These are phyloP conservation scores for Neoscelio sp. DNA, from an alignment of 2,888 invertebrate species.

Conservation along the genomic window DNA sequence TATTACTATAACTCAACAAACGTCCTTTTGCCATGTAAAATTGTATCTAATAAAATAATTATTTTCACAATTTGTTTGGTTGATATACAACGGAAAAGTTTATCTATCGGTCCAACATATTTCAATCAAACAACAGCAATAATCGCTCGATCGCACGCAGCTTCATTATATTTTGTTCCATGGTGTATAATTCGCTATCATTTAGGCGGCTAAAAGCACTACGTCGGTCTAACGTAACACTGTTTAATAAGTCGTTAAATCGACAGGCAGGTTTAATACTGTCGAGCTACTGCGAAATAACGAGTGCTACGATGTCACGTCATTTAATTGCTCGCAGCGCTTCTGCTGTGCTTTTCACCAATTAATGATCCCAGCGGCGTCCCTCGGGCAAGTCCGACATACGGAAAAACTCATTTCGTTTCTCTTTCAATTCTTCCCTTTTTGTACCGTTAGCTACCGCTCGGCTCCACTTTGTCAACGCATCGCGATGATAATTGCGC, in stretches of 20 bases:
- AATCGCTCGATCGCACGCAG: constrained; percentile 18
- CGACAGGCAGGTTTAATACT: constrained; percentile 55
- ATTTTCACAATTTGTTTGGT: too few relatives aligned
- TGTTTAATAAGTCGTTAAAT: constrained; percentile 66
- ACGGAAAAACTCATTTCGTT: constrained; percentile 46
- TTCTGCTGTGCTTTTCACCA: constrained; percentile 44
- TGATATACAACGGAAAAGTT: too few relatives aligned
- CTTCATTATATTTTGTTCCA: constrained; percentile 35
- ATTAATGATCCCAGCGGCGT: constrained; percentile 50
- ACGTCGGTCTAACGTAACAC: constrained; percentile 38
- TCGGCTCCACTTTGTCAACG: constrained; percentile 32
- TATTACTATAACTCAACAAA: too few relatives aligned
- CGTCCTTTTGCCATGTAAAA: too few relatives aligned
- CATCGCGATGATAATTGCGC: constrained; percentile 27
- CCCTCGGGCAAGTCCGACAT: constrained; percentile 29
- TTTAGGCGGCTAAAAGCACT: constrained; percentile 7
- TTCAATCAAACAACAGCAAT: constrained; percentile 34
- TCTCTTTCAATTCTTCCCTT: constrained; percentile 36
- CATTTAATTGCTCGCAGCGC: constrained; percentile 56
- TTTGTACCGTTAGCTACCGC: neutral
- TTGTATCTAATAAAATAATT: too few relatives aligned
- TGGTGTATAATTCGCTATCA: constrained; percentile 1
- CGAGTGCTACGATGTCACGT: constrained; percentile 53
- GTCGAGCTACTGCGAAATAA: constrained; percentile 37
- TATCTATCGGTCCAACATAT: neutral